Evolutionary conservation across 2,113 vertebrate species (phyloP).

Genomic region (Callithrix jacchus): DNA sequence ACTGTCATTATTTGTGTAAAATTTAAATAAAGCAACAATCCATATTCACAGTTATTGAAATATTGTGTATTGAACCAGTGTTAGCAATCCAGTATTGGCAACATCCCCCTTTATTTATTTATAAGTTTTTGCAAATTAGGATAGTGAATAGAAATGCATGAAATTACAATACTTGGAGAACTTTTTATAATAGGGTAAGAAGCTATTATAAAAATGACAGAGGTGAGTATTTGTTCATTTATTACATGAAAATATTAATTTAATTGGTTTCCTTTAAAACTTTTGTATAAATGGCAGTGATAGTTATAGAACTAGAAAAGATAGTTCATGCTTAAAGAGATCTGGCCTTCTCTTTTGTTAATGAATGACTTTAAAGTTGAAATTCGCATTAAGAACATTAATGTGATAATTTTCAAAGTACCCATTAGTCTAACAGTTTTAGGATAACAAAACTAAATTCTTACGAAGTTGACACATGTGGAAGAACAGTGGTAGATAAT

Average conservation of each 20-base stretch:
- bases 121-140: neutral
- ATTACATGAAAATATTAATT: constrained; percentile 70
- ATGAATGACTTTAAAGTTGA: constrained; percentile 76
- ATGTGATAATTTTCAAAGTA: constrained; percentile 71
- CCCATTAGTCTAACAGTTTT: constrained; percentile 70
- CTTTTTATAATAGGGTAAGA: constrained; percentile 22
- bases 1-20: constrained; percentile 41
- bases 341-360: constrained; percentile 74
- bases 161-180: neutral
- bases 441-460: constrained; percentile 68
- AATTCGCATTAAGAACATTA: constrained; percentile 74
- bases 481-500: constrained; percentile 64
- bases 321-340: constrained; percentile 67
- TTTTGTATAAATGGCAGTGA: constrained; percentile 61
- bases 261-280: constrained; percentile 71
- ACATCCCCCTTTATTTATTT: constrained; percentile 44
- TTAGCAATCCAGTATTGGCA: neutral
- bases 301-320: constrained; percentile 59
- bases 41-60: neutral
- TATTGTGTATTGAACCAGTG: constrained; percentile 35
- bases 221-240: constrained; percentile 57
- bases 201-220: neutral
- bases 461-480: constrained; percentile 56
- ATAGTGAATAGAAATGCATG: constrained; percentile 15
- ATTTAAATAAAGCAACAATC: constrained; percentile 54